Conservation (phyloP, 2,113 vertebrate genomes). For the Anas platyrhynchos region DNA sequence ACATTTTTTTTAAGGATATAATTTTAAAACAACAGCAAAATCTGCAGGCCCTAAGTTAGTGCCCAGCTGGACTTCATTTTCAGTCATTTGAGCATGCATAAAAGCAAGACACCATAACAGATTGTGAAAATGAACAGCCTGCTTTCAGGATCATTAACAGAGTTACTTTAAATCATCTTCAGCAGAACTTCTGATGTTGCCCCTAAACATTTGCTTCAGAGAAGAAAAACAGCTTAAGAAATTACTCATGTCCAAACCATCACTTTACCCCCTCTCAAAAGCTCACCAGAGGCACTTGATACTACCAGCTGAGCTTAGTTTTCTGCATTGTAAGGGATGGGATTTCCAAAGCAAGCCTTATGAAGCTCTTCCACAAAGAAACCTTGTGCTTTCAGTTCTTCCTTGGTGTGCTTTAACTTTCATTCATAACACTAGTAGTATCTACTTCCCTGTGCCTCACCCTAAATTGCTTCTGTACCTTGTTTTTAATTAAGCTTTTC, state of each 20-base stretch:
- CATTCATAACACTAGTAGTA: neutral
- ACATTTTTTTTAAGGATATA: neutral
- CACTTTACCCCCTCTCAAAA: neutral
- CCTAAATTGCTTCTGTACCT: neutral
- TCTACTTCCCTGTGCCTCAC: neutral
- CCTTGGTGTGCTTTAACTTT: neutral
- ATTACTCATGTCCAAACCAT: neutral
- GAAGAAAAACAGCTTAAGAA: neutral
- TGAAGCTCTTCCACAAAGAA: neutral
- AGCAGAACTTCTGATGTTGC: neutral
- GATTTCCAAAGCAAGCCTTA: neutral
- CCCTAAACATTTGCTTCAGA: fast-evolving
- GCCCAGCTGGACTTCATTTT: neutral
- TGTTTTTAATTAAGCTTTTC: neutral
- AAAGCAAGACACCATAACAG: neutral
- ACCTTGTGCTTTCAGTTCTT: neutral
- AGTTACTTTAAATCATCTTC: neutral
- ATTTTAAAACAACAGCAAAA: no score
- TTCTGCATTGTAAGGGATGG: neutral
- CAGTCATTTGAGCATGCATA: neutral
- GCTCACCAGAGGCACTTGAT: neutral
- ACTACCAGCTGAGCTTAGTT: neutral
- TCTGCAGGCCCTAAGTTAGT: neutral
- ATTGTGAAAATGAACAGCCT: neutral
- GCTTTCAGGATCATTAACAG: neutral